Conservation (phyloP, 1,140 invertebrate genomes). For the Drosophila tani region DNA sequence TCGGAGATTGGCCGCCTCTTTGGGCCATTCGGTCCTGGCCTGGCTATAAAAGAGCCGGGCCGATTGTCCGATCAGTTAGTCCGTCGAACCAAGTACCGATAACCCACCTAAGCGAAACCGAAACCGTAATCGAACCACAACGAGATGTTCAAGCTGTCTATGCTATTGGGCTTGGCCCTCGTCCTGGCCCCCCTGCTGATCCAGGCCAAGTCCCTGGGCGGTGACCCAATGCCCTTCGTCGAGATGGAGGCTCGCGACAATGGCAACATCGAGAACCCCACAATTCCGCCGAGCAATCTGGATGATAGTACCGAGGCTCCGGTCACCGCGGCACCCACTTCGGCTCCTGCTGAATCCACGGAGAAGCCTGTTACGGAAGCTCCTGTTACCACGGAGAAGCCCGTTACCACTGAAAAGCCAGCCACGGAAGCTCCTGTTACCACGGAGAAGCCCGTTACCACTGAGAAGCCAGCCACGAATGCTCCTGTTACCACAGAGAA, state of each 20-base stretch:
- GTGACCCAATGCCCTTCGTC: conserved; percentile 27
- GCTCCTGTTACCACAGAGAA: no score
- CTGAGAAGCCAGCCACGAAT: not conserved
- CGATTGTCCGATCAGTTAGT: conserved; percentile 67
- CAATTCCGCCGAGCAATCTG: conserved; percentile 49
- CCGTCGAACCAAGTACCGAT: conserved; percentile 53
- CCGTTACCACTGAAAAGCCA: not conserved
- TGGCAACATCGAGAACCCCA: conserved; percentile 71
- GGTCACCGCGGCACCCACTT: not conserved
- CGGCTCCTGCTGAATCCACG: not conserved
- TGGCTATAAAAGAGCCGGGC: conserved; percentile 64
- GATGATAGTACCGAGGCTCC: conserved; percentile 32
- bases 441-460: not conserved
- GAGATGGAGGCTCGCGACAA: conserved; percentile 23
- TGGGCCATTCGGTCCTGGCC: conserved; percentile 16
- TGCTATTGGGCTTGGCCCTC: conserved; percentile 25
- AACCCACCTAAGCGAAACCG: conserved; percentile 6
- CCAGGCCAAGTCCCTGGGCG: conserved; percentile 3
- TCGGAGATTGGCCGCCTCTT: conserved; percentile 31
- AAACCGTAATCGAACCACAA: not conserved
- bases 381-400: not conserved
- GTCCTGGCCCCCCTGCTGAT: conserved; percentile 4
- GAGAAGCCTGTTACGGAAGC: not conserved
- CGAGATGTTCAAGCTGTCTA: conserved; percentile 29
- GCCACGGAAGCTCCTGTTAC: not conserved